Base-by-base conservation (phyloP, 2,888 invertebrate species). In the Calameuta filiformis region DNA sequence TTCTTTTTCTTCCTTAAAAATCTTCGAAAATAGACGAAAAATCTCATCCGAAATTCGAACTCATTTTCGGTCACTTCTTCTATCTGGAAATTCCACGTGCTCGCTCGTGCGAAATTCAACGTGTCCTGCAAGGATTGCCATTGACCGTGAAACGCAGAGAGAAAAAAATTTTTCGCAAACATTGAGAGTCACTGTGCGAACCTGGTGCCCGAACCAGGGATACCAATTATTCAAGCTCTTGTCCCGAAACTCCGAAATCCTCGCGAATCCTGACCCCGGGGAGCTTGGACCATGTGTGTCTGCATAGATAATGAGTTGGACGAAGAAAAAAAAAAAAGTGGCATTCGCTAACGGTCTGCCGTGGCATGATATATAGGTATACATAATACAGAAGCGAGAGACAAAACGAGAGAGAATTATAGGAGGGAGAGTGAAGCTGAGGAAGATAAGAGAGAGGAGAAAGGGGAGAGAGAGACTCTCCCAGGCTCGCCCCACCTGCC, bases 301-400 rank as follows among this genome's bases (percentile, higher is more conserved):
- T 84, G 86, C 87, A 86, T 86, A 86, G 83, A 83, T 84, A 85
- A 85, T 81, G 79, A 86, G 82, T 79, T 73, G 40, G 68, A 73
- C 31, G 6, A 56, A 56, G 15, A 23, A 77, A 15, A 40, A 12
- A 40, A 40, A 35, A 35, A 74, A 35, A 74, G 35, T 74, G 31
- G 71, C 15, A 71, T 34, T 56, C 74, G 35, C 74, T 74, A 74
- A 74, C 74, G 74, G 71, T 71, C 71, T 34, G 71, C 71, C 31
- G 12, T 30, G 33, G 23, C 6, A 23, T 6, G 56, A 56, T 56
- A 23, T 56, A 56, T 9, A 56, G 56, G 23, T 56, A 56, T 56
- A 56, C 6, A 56, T 56, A 23, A 56, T 56, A 23, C 56, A 56
- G 56, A 56, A 56, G 56, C 56, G 56, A 56, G 40, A 40, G 6